phyloP scores from a whole-genome alignment of 2,113 vertebrate genomes.

The Pluvialis apricaria region DNA sequence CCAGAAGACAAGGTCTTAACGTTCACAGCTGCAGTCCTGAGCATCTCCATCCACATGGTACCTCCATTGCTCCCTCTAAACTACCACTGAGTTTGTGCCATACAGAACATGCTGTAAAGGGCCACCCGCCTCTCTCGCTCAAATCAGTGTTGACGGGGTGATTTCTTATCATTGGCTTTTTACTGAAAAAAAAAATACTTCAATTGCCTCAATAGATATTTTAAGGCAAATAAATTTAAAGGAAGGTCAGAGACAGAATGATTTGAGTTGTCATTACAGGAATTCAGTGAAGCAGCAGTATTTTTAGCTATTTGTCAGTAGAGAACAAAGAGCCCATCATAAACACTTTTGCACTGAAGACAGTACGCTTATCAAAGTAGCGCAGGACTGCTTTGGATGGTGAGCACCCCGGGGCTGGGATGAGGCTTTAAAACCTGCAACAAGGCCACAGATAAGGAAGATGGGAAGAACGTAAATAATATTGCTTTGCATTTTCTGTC shows the following conservation, averaged over 20 bases:
- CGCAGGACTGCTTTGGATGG: not conserved
- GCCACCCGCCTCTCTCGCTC: not conserved
- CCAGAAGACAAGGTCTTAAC: not conserved
- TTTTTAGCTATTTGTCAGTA: not conserved
- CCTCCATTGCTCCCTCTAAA: not conserved
- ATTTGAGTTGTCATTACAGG: not conserved
- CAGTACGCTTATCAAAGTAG: not conserved
- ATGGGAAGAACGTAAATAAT: not conserved
- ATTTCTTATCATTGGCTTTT: not conserved
- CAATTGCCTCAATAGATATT: not conserved
- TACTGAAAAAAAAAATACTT: not conserved
- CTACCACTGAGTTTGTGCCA: not conserved
- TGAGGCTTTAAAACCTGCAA: not conserved
- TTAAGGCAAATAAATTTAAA: not conserved
- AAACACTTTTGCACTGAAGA: rapidly evolving
- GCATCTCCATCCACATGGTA: not conserved
- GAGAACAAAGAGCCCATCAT: not conserved
- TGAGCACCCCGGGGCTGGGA: not conserved
- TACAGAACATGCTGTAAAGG: not conserved
- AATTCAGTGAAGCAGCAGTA: not conserved
- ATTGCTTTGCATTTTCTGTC: not conserved
- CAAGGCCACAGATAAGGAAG: not conserved
- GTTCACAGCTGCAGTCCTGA: not conserved
- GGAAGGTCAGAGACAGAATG: not conserved
- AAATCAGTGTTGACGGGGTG: not conserved